Evolutionary conservation across 2,797 vertebrate genomes (phyloP).

Genomic region (Vipera latastei): DNA sequence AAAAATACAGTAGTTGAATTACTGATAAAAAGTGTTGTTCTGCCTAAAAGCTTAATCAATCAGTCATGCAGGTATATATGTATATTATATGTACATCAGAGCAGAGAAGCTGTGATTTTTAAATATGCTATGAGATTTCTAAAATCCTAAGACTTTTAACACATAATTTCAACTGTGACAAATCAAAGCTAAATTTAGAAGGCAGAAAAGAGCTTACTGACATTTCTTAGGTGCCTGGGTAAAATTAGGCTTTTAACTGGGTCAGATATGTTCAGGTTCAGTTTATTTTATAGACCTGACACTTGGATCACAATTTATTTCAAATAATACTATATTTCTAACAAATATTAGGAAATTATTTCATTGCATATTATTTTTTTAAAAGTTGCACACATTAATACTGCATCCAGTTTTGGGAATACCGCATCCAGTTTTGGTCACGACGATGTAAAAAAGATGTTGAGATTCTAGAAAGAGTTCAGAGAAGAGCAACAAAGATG

Average conservation of each 20-base stretch:
- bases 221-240: not conserved
- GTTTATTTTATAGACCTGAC: conserved; percentile 38
- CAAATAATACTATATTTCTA: conserved; percentile 1
- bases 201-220: conserved; percentile 30
- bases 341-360: conserved; percentile 39
- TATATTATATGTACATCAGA: not conserved
- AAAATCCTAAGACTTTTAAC: not conserved
- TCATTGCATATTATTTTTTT: conserved; percentile 33
- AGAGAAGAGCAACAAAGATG: too few relatives aligned
- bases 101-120: not conserved
- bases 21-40: not conserved
- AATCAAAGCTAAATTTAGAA: conserved; percentile 2
- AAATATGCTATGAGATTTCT: not conserved
- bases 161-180: not conserved
- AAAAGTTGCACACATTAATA: conserved; percentile 18
- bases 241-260: conserved; percentile 30
- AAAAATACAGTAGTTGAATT: not conserved
- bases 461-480: too few relatives aligned
- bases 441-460: too few relatives aligned
- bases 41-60: not conserved
- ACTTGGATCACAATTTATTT: conserved; percentile 26
- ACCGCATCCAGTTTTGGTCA: too few relatives aligned
- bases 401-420: not conserved
- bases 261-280: conserved; percentile 52
- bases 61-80: not conserved